Evolutionary conservation across 2,888 invertebrate species (phyloP).

Genomic region (Drosophila ustulata): DNA sequence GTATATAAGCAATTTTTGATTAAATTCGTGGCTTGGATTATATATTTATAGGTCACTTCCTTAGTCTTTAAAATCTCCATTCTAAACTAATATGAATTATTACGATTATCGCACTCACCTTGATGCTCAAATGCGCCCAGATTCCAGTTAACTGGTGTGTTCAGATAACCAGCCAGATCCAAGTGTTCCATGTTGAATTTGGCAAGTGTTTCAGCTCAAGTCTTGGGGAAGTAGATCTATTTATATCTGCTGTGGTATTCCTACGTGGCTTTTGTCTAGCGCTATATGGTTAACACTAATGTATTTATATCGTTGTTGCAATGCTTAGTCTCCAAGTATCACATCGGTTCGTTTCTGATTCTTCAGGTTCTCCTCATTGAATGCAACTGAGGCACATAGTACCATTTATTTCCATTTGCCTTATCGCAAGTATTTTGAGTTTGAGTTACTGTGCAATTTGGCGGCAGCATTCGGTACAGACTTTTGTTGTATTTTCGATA

Average conservation of each 20-base stretch:
- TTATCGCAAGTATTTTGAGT: conserved; percentile 57
- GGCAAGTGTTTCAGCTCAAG: conserved; percentile 52
- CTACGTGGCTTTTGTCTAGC: conserved; percentile 16
- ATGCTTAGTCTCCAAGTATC: conserved; percentile 67
- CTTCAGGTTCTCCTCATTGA: conserved; percentile 55
- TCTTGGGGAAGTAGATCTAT: conserved; percentile 2
- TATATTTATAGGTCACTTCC: neutral
- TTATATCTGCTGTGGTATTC: conserved; percentile 16
- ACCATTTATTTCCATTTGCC: conserved; percentile 55
- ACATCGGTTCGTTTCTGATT: conserved; percentile 63
- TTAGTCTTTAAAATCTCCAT: neutral
- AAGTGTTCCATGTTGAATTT: conserved; percentile 82
- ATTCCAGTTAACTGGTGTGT: conserved; percentile 80
- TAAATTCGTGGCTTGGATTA: neutral
- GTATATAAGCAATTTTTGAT: neutral
- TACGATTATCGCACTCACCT: conserved; percentile 69
- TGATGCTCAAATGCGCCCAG: conserved; percentile 83
- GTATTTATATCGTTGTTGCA: conserved; percentile 58
- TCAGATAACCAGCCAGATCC: conserved; percentile 82
- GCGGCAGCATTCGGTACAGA: conserved; percentile 69
- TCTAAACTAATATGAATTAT: neutral
- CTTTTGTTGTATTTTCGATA: conserved; percentile 74
- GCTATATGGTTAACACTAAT: conserved; percentile 39
- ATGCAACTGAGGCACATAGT: conserved; percentile 54
- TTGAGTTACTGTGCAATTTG: conserved; percentile 55